phyloP scores from a whole-genome alignment of 1,140 invertebrate genomes.

The Kradibia gibbosae region DNA sequence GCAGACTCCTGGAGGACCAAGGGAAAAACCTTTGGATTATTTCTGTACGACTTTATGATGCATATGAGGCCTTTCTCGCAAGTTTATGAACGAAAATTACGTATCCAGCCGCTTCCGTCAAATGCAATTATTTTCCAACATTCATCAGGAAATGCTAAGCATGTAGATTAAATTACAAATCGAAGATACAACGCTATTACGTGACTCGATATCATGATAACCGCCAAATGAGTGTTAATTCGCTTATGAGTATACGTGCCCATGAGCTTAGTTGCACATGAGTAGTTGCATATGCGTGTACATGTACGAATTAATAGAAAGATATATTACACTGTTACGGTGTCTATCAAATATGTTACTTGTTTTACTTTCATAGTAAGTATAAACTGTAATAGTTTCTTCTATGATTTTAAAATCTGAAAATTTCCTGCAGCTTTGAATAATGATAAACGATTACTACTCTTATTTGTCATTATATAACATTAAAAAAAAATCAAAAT shows the following conservation, averaged over 20 bases:
- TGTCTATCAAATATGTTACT: slow-evolving; percentile 1
- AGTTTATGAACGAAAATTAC: no score
- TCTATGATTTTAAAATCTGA: not conserved
- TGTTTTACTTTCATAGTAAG: not conserved
- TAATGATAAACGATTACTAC: not conserved
- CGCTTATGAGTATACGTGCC: not conserved
- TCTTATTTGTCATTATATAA: not conserved
- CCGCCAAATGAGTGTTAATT: slow-evolving; percentile 1
- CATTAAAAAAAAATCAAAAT: not conserved
- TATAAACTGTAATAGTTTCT: not conserved
- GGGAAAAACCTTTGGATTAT: no score
- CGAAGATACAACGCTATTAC: not conserved
- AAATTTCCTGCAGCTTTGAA: not conserved
- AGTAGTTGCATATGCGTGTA: not conserved
- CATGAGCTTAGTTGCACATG: not conserved
- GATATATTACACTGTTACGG: not conserved
- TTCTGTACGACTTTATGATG: no score
- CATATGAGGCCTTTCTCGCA: no score
- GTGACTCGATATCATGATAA: slow-evolving; percentile 5
- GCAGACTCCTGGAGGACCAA: no score
- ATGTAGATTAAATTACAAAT: not conserved
- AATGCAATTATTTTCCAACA: not conserved
- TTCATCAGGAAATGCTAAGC: not conserved
- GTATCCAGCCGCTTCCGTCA: not conserved
- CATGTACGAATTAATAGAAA: not conserved